Percentiles rank a stretch among this genome's conserved stretches.
phyloP scores from a whole-genome alignment of 2,113 vertebrate species.

The Bungarus multicinctus region DNA sequence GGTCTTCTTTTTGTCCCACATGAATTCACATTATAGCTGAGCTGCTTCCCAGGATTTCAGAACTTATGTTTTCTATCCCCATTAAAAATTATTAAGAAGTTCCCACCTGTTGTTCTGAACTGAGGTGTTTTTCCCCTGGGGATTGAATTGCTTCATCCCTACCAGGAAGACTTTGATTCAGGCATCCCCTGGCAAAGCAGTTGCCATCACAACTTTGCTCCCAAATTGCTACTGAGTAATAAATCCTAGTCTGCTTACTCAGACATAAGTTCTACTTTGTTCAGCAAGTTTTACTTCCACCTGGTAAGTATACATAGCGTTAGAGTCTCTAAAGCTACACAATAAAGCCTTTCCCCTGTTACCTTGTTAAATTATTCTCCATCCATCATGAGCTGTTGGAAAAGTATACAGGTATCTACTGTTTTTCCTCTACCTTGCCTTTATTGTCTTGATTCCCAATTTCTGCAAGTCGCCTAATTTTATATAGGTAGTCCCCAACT shows the following conservation, averaged over 20 bases:
- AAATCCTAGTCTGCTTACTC: not conserved
- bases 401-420: not conserved
- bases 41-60: constrained; percentile 24
- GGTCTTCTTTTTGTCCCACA: constrained; percentile 21
- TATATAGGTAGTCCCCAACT: not conserved
- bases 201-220: not conserved
- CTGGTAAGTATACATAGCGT: not conserved
- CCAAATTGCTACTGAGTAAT: not conserved
- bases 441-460: not conserved
- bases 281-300: not conserved
- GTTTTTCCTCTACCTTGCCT: not conserved
- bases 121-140: not conserved
- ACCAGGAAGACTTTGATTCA: constrained; percentile 11
- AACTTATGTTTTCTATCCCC: constrained; percentile 15
- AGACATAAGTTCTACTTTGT: not conserved
- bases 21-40: constrained; percentile 40
- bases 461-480: not conserved
- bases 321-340: not conserved
- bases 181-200: not conserved
- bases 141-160: constrained; percentile 13
- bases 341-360: not conserved
- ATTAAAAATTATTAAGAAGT: constrained; percentile 31
- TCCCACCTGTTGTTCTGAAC: constrained; percentile 5
- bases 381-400: not conserved
- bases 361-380: not conserved